Conservation (phyloP, 2,888 invertebrate species). For the Tachystola acroxantha region DNA sequence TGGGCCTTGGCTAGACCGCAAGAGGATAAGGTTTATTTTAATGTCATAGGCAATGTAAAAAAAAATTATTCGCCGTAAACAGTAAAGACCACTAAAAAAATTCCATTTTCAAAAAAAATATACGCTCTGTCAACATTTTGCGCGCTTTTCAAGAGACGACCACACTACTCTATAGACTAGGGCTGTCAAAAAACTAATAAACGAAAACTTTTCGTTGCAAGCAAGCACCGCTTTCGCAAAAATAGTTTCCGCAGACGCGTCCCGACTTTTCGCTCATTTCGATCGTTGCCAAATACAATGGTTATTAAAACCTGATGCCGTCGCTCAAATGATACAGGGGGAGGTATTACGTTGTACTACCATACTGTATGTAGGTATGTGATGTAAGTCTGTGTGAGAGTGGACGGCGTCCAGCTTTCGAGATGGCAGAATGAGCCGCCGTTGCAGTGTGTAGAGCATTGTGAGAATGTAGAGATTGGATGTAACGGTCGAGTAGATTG, state of each 20-base stretch:
- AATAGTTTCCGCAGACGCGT: slow-evolving; percentile 56
- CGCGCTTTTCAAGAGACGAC: too few relatives aligned
- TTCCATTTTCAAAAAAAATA: too few relatives aligned
- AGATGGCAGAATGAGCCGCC: slow-evolving; percentile 54
- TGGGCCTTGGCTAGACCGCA: too few relatives aligned
- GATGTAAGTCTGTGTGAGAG: slow-evolving; percentile 10
- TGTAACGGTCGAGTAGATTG: too few relatives aligned
- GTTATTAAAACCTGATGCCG: slow-evolving; percentile 70
- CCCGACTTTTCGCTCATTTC: slow-evolving; percentile 65
- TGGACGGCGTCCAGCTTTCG: slow-evolving; percentile 70
- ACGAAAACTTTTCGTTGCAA: slow-evolving; percentile 21
- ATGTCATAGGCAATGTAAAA: too few relatives aligned
- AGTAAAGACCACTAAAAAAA: too few relatives aligned
- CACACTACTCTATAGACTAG: too few relatives aligned
- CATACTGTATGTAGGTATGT: slow-evolving; percentile 16
- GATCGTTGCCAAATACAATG: slow-evolving; percentile 76
- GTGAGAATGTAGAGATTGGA: slow-evolving; percentile 17
- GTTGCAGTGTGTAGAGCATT: slow-evolving; percentile 41
- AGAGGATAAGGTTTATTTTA: too few relatives aligned
- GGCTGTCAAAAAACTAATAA: slow-evolving; percentile 25
- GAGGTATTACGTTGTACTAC: slow-evolving; percentile 28
- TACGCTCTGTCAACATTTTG: too few relatives aligned
- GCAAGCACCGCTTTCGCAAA: slow-evolving; percentile 20
- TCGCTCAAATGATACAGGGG: slow-evolving; percentile 50
- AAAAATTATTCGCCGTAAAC: too few relatives aligned